Evolutionary conservation across 2,797 vertebrate species (phyloP), one percentile per base, ranked within the genome.

Genomic region (Kryptopterus vitreolus): DNA sequence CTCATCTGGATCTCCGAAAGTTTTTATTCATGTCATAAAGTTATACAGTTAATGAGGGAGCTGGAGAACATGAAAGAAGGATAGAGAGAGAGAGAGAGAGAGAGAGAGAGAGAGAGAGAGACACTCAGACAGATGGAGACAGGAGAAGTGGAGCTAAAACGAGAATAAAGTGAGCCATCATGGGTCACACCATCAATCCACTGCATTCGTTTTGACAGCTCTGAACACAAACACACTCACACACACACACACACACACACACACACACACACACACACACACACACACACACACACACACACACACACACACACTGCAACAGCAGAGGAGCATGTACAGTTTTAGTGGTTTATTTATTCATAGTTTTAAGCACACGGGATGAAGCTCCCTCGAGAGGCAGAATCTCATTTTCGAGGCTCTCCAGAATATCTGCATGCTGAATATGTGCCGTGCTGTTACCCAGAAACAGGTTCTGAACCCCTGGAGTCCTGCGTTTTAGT

Each of bases 331-430:
- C 33, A 62, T 76, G 82, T 78, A 78, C 78, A 57, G 73, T 80
- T 66, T 78, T 76, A 79, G 57, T 24, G 6, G 52, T 78, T 82
- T 78, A 85, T 85, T 82, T 83, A 82, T 81, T 80, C 78, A 55
- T 71, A 72, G 58, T 78, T 81, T 86, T 83, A 78, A 78, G 79
- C 82, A 85, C 75, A 81, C 66, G 38, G 80, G 78, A 83, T 78
- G 70, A 81, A 79, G 61, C 59, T 68, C 78, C 77, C 82, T 74
- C 11, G 74, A 85, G 83, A 83, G 82, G 50, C 73, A 66, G 77
- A 78, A 79, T 78, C 73, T 82, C 78, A 78, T 82, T 84, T 85
- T 80, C 74, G 65, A 65, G 57, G 75, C 66, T 78, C 79, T 58
- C 62, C 3, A 35, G 35, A 74, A 74, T 59, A 46, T 74, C 38